Percentiles rank a stretch among this genome's conserved stretches.
Evolutionary conservation across 1,140 invertebrate species (phyloP).

Genomic region (Brachionus asplanchnoidis): DNA sequence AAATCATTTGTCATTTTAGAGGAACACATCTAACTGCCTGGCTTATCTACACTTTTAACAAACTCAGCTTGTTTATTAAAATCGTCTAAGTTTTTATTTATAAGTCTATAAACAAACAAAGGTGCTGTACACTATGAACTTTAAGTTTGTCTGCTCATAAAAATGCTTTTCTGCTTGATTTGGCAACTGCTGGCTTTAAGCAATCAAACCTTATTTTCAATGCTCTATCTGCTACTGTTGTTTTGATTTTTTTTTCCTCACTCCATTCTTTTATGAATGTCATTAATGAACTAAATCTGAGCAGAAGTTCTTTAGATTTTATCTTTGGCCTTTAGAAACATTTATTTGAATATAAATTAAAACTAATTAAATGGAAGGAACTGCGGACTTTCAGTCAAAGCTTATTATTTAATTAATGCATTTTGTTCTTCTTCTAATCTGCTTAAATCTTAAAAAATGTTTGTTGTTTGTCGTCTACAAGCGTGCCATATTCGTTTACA

Average conservation of each 20-base stretch:
- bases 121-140: neutral
- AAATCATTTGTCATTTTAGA: constrained; percentile 13
- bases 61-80: neutral
- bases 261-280: too few species aligned
- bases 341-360: neutral
- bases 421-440: neutral
- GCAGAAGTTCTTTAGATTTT: neutral
- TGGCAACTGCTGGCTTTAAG: neutral
- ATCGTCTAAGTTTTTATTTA: constrained; percentile 15
- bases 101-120: neutral
- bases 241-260: neutral
- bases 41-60: neutral
- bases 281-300: neutral
- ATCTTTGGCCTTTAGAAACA: neutral
- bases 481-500: too few species aligned
- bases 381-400: neutral
- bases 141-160: neutral
- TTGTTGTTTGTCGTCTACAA: neutral
- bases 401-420: neutral
- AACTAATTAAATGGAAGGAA: neutral
- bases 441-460: neutral
- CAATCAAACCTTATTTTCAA: neutral
- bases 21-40: neutral
- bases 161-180: neutral
- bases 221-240: neutral